phyloP scores from a whole-genome alignment of 2,888 invertebrate genomes.

The Cloeon dipterum region DNA sequence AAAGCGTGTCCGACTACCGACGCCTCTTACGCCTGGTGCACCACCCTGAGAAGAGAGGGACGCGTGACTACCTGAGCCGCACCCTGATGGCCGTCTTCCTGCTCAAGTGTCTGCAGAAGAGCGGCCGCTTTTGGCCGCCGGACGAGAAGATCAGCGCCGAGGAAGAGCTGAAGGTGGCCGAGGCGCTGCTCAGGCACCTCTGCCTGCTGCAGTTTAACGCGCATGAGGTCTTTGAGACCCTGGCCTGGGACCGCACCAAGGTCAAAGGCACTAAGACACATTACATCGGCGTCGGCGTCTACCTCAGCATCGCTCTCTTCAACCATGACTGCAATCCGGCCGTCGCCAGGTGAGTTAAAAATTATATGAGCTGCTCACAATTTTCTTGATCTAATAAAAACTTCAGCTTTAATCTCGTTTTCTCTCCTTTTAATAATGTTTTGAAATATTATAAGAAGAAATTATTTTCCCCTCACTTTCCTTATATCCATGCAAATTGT shows the following conservation, averaged over 20 bases:
- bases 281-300: conserved; percentile 46
- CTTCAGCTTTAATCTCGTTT: too few relatives aligned
- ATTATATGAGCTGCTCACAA: too few relatives aligned
- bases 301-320: conserved; percentile 51
- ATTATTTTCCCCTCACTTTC: too few relatives aligned
- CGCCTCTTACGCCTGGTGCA: conserved; percentile 30
- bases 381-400: too few relatives aligned
- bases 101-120: conserved; percentile 40
- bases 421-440: too few relatives aligned
- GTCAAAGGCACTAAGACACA: conserved; percentile 21
- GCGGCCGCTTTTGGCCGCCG: conserved; percentile 30
- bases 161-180: conserved; percentile 32
- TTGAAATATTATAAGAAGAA: too few relatives aligned
- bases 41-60: conserved; percentile 31
- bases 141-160: conserved; percentile 13
- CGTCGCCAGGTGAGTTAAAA: conserved; percentile 36
- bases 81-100: conserved; percentile 56
- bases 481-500: too few relatives aligned
- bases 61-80: conserved; percentile 48
- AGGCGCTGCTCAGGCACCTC: conserved; percentile 41
- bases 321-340: conserved; percentile 69
- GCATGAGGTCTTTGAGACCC: conserved; percentile 54
- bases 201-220: conserved; percentile 68
- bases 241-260: not conserved
- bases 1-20: conserved; percentile 10